Percentiles rank a stretch among this genome's conserved stretches.
Evolutionary conservation across 2,797 vertebrate genomes (phyloP).

Genomic region (Mycteria americana): DNA sequence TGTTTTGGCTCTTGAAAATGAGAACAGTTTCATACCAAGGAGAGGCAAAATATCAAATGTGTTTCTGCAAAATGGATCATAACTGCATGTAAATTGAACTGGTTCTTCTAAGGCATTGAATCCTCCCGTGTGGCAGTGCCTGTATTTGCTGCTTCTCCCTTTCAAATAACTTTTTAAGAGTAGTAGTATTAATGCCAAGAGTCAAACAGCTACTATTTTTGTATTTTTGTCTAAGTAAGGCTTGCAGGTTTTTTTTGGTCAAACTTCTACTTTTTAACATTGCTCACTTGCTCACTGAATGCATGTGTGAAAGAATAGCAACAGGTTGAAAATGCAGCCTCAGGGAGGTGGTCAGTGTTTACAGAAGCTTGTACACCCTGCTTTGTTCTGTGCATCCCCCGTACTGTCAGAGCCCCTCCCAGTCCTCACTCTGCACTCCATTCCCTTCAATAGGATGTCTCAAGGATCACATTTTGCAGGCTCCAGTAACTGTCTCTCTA

Average conservation of each 20-base stretch:
- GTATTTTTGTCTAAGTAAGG: neutral
- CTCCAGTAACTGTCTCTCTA: neutral
- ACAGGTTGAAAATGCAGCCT: neutral
- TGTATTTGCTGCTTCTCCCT: neutral
- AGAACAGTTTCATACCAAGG: neutral
- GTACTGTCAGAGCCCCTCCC: neutral
- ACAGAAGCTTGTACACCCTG: neutral
- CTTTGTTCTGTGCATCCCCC: neutral
- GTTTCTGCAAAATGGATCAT: constrained; percentile 29
- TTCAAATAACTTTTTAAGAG: neutral
- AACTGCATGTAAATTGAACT: neutral
- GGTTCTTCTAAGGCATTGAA: neutral
- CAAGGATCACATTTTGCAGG: neutral
- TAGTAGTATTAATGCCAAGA: neutral
- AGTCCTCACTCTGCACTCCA: neutral
- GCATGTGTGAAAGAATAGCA: accelerated
- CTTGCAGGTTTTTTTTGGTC: neutral
- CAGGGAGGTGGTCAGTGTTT: neutral
- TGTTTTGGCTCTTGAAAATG: constrained; percentile 46
- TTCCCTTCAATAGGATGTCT: neutral
- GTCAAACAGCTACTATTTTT: neutral
- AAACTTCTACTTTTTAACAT: neutral
- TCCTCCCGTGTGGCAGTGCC: neutral
- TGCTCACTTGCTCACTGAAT: neutral
- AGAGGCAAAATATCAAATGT: constrained; percentile 19